Conservation (phyloP, 2,888 invertebrate species). For the Drosophila incognita region DNA sequence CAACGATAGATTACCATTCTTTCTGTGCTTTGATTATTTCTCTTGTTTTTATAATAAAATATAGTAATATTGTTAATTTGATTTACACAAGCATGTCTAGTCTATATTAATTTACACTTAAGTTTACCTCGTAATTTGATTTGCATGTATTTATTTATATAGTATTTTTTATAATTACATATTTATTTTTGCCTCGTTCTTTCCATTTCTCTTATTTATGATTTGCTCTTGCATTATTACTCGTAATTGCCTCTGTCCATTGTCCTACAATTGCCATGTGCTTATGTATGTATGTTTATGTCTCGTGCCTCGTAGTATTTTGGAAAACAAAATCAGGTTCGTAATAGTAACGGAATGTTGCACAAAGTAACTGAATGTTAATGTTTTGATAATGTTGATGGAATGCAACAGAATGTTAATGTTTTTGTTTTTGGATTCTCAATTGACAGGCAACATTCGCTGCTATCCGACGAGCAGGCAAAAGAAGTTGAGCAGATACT, state of each 20-base stretch:
- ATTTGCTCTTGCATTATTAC: slow-evolving; percentile 43
- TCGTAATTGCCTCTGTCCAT: slow-evolving; percentile 51
- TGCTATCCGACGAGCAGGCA: slow-evolving; percentile 95
- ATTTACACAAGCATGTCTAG: slow-evolving; percentile 22
- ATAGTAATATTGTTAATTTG: slow-evolving; percentile 35
- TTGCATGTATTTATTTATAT: slow-evolving; percentile 16
- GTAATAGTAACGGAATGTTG: slow-evolving; percentile 75
- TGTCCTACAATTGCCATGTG: slow-evolving; percentile 47
- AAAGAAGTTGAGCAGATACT: slow-evolving; percentile 94
- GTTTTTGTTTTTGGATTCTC: slow-evolving; percentile 22
- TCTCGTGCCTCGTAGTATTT: slow-evolving; percentile 87
- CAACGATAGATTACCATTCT: background rate
- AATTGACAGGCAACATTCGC: slow-evolving; percentile 89
- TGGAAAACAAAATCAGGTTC: slow-evolving; percentile 94
- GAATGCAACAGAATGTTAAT: slow-evolving; percentile 13
- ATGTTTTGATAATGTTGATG: slow-evolving; percentile 16
- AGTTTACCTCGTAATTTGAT: slow-evolving; percentile 14
- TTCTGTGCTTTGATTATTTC: background rate
- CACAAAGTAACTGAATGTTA: slow-evolving; percentile 8
- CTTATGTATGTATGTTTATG: slow-evolving; percentile 45
- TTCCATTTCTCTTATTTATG: slow-evolving; percentile 37
- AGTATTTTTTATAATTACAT: slow-evolving; percentile 4
- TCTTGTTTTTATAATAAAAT: background rate
- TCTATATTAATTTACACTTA: slow-evolving; percentile 27
- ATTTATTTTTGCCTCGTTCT: slow-evolving; percentile 27